Conservation (phyloP, 2,797 vertebrate species). For the Anolis apletophallus region DNA sequence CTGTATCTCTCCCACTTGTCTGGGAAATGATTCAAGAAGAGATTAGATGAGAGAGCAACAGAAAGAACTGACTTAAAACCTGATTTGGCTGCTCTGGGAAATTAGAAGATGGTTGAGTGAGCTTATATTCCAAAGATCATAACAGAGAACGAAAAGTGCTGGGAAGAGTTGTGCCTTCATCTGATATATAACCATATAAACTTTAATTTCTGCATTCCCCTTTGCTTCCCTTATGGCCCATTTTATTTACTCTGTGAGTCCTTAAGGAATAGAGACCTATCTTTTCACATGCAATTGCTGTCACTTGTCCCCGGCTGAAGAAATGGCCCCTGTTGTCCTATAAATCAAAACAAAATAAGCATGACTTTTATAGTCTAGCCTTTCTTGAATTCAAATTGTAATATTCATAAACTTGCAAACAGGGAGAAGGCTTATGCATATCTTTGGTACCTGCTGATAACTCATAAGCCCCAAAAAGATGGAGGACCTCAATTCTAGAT, state of each 20-base stretch:
- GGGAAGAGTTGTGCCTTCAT: neutral
- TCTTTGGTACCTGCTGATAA: neutral
- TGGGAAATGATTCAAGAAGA: neutral
- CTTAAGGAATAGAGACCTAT: neutral
- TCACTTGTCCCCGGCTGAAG: neutral
- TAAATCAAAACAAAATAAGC: conserved; percentile 28
- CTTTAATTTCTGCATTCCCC: conserved; percentile 24
- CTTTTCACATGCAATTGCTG: conserved; percentile 20
- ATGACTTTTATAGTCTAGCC: neutral
- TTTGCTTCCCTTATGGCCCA: conserved; percentile 1
- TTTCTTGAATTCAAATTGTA: accelerated
- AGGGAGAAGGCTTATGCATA: neutral
- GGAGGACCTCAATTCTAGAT: neutral
- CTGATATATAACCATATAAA: conserved; percentile 13
- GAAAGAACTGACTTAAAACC: neutral
- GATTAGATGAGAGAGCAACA: neutral
- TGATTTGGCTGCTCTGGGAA: neutral
- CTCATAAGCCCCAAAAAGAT: neutral
- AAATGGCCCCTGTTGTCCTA: neutral
- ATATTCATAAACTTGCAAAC: neutral
- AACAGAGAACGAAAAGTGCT: neutral
- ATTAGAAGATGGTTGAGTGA: neutral
- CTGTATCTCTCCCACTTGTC: neutral
- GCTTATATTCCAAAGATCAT: neutral
- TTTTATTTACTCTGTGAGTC: conserved; percentile 5